Evolutionary conservation across 2,888 invertebrate genomes (phyloP), one percentile per base, ranked within the genome.

Genomic region (Pollenia griseotomentosa): DNA sequence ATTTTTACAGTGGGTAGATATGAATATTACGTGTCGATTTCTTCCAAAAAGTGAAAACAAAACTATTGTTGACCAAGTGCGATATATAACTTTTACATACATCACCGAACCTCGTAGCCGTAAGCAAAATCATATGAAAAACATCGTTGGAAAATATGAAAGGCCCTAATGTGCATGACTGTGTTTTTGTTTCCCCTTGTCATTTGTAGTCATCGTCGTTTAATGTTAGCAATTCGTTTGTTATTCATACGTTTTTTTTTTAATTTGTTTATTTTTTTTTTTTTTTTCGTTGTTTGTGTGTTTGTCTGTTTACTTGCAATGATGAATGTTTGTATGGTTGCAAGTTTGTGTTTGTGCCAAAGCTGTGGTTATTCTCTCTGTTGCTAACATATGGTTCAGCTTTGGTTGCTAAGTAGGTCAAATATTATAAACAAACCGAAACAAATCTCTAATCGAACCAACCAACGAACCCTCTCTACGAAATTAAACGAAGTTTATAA

Each of bases 351-450:
- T 75, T 14, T 70, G 53, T 74, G 74, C 57, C 40, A 66, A 86
- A 83, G 65, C 79, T 87, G 81, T 79, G 81, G 81, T 84, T 87
- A 73, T 71, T 44, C 46, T 79, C 83, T 63, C 79, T 88, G 88
- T 89, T 90, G 90, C 89, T 90, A 84, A 74, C 80, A 87, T 84
- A 87, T 92, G 92, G 94, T 94, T 94, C 94, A 92, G 94, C 93
- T 93, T 93, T 94, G 92, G 90, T 94, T 93, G 93, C 89, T 94
- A 94, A 94, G 91, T 94, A 92, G 94, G 94, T 94, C 93, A 93
- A 90, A 89, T 89, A 75, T 77, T 80, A 85, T 83, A 86, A 88
- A 88, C 89, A 89, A 88, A 85, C 85, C 85, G 86, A 89, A 88
- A 81, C 83, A 78, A 79, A 82, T 77, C 65, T 77, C 82, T 66